phyloP scores from a whole-genome alignment of 2,888 invertebrate species.

The Bimastos eiseni region DNA sequence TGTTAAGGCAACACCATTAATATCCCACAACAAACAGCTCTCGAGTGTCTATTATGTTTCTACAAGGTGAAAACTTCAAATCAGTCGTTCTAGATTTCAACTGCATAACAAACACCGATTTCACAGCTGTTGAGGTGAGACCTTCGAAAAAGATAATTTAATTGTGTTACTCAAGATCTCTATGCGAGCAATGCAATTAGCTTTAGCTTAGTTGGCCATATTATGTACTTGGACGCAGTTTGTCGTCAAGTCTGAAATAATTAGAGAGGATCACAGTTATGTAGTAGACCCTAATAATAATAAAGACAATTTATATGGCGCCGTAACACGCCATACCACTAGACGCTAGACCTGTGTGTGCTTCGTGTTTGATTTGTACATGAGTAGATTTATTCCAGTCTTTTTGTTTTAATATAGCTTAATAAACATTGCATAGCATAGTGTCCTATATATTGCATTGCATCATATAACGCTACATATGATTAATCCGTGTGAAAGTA shows the following conservation, averaged over 20 bases:
- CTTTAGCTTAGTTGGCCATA: too few species aligned
- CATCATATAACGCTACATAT: not conserved
- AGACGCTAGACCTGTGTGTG: not conserved
- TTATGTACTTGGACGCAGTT: too few species aligned
- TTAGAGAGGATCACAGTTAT: too few species aligned
- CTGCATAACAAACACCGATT: constrained; percentile 6
- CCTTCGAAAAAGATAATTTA: too few species aligned
- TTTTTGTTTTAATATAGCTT: not conserved
- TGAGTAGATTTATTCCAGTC: not conserved
- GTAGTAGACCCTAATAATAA: too few species aligned
- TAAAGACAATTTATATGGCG: too few species aligned
- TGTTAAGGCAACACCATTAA: not conserved
- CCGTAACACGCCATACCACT: too few species aligned
- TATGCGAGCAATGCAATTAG: too few species aligned
- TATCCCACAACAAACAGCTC: accelerated
- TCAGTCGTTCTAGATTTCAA: constrained; percentile 28
- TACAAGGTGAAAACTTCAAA: constrained; percentile 15
- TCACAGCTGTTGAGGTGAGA: constrained; percentile 27
- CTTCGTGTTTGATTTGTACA: too few species aligned
- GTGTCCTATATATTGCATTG: not conserved
- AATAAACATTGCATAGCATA: not conserved
- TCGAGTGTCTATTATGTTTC: not conserved
- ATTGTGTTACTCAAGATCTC: too few species aligned
- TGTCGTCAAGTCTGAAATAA: too few species aligned
- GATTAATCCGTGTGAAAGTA: not conserved